A percentile compares a stretch with the other conserved stretches of the same genome.
phyloP scores from a whole-genome alignment of 2,888 invertebrate genomes.

The Theretra japonica region DNA sequence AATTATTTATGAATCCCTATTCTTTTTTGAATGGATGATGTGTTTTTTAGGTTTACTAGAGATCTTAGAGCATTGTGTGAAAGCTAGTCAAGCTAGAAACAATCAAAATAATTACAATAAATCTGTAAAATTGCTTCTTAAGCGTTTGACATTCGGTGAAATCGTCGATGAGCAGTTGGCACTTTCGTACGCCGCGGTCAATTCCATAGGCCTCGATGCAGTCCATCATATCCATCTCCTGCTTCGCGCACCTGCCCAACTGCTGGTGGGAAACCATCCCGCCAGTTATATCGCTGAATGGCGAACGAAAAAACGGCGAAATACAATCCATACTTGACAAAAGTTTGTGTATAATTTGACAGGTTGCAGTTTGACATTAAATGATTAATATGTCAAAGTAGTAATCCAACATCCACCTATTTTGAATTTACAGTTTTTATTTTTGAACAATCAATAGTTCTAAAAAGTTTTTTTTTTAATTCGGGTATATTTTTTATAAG shows the following conservation, averaged over 20 bases:
- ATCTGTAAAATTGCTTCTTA: slow-evolving; percentile 84
- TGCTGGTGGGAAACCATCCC: slow-evolving; percentile 86
- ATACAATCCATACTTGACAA: slow-evolving; percentile 53
- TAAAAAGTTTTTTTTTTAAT: too few relatives aligned
- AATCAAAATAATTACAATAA: slow-evolving; percentile 67
- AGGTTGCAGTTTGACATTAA: too few relatives aligned
- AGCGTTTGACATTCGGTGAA: slow-evolving; percentile 87
- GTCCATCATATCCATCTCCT: slow-evolving; percentile 89
- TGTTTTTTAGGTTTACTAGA: too few relatives aligned
- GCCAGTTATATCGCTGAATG: slow-evolving; percentile 88
- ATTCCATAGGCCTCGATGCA: slow-evolving; percentile 92
- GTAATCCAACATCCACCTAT: too few relatives aligned
- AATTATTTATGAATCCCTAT: too few relatives aligned
- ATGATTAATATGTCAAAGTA: too few relatives aligned
- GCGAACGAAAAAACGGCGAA: slow-evolving; percentile 86
- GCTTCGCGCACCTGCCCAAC: slow-evolving; percentile 84
- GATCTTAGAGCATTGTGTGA: too few relatives aligned
- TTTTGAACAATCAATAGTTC: too few relatives aligned
- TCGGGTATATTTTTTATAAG: too few relatives aligned
- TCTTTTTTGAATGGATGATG: too few relatives aligned
- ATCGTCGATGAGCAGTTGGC: slow-evolving; percentile 86
- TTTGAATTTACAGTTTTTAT: background rate
- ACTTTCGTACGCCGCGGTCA: slow-evolving; percentile 84
- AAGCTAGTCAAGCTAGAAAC: background rate
- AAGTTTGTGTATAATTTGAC: background rate